These are phyloP conservation scores for Periplaneta americana DNA, from an alignment of 1,140 invertebrate species.

Conservation along the genomic window DNA sequence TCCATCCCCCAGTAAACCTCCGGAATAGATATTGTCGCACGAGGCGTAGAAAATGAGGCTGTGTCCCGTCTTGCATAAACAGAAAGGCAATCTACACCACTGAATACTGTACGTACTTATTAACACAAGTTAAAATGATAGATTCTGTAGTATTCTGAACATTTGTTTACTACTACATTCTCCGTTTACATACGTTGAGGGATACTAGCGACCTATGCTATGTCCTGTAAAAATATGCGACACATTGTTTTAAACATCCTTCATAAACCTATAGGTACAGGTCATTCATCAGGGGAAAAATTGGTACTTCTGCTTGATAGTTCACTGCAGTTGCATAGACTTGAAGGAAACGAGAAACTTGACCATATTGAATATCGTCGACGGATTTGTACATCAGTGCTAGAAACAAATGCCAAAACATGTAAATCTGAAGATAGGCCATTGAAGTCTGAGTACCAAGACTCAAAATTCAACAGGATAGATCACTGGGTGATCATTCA, in stretches of 20 bases:
- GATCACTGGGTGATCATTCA: background rate
- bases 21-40: no score
- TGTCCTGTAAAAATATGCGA: background rate
- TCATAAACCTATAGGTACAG: background rate
- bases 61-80: no score
- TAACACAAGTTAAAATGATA: no score
- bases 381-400: background rate
- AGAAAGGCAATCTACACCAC: no score
- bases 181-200: no score
- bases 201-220: no score
- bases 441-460: background rate
- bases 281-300: background rate
- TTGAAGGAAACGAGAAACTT: background rate
- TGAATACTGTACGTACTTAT: no score
- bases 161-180: no score
- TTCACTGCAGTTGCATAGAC: background rate
- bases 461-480: background rate
- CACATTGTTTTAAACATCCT: no score
- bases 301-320: background rate
- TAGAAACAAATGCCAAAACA: conserved; percentile 1
- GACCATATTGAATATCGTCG: background rate
- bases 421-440: background rate
- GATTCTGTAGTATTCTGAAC: no score
- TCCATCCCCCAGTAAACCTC: no score
- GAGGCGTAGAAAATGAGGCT: no score